Conservation (phyloP, 92 coral and sea anemone genomes). For the Palythoa heliodiscus region DNA sequence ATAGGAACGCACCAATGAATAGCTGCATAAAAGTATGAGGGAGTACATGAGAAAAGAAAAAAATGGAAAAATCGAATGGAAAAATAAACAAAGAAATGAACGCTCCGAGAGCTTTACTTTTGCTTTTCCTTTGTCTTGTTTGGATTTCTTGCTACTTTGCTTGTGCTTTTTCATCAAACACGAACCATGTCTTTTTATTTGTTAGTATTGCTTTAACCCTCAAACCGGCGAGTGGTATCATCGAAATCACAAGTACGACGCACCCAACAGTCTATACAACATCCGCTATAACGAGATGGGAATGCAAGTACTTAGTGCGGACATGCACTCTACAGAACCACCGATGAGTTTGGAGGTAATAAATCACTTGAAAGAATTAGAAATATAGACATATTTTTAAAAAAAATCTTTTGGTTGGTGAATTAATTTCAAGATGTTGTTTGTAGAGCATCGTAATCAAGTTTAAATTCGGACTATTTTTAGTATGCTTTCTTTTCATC, state of each 20-base stretch:
- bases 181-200: neutral
- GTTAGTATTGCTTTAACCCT: constrained; percentile 69
- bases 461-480: neutral
- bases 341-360: constrained; percentile 7
- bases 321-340: neutral
- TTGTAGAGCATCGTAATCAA: neutral
- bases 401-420: too few relatives aligned
- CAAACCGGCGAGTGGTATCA: constrained; percentile 81
- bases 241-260: constrained; percentile 49
- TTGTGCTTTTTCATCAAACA: neutral
- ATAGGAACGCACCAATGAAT: too few relatives aligned
- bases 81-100: too few relatives aligned
- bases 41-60: too few relatives aligned
- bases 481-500: neutral
- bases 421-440: too few relatives aligned
- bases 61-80: too few relatives aligned
- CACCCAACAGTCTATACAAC: constrained; percentile 68
- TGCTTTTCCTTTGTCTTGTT: too few relatives aligned
- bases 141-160: too few relatives aligned
- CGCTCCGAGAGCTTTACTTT: too few relatives aligned
- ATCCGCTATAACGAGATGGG: constrained; percentile 59
- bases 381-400: too few relatives aligned
- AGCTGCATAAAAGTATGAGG: too few relatives aligned
- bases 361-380: neutral
- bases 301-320: constrained; percentile 39